Evolutionary conservation across 1,140 invertebrate genomes (phyloP).

Genomic region (Dolichoris vasculosae): DNA sequence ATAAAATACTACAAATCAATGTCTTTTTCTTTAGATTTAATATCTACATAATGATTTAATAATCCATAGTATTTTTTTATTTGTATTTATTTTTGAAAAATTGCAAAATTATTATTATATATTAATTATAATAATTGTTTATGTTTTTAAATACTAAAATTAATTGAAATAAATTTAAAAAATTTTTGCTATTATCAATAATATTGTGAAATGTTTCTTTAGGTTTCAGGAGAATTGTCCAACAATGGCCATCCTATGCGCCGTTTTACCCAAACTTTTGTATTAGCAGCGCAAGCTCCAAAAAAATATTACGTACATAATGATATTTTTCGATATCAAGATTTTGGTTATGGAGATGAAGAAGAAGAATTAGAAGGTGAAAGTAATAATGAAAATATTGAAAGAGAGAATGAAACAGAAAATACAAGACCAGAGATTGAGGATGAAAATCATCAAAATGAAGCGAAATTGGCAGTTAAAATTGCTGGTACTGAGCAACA

Average conservation of each 20-base stretch:
- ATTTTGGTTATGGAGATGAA: constrained; percentile 78
- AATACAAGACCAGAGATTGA: constrained; percentile 81
- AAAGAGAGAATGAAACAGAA: constrained; percentile 74
- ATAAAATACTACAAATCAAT: neutral
- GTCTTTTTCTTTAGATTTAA: too few species aligned
- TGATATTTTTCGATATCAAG: constrained; percentile 98
- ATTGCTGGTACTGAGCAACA: constrained; percentile 63
- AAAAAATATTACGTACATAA: constrained; percentile 99
- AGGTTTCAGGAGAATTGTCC: constrained; percentile 95
- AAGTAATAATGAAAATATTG: constrained; percentile 61
- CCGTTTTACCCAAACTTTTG: constrained; percentile 98
- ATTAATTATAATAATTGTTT: neutral
- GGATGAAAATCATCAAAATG: constrained; percentile 76
- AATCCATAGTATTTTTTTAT: constrained; percentile 23
- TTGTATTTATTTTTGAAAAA: neutral
- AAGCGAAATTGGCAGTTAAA: constrained; percentile 59
- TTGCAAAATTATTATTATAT: neutral
- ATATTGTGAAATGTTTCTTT: neutral
- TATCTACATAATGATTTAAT: too few species aligned
- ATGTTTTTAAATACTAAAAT: neutral
- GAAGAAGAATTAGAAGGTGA: constrained; percentile 74
- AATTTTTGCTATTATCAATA: neutral
- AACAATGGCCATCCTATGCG: constrained; percentile 97
- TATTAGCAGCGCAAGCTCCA: constrained; percentile 93
- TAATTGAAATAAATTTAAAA: neutral